These are phyloP conservation scores for Edolisoma coerulescens DNA, from an alignment of 2,113 vertebrate species.

Conservation along the genomic window DNA sequence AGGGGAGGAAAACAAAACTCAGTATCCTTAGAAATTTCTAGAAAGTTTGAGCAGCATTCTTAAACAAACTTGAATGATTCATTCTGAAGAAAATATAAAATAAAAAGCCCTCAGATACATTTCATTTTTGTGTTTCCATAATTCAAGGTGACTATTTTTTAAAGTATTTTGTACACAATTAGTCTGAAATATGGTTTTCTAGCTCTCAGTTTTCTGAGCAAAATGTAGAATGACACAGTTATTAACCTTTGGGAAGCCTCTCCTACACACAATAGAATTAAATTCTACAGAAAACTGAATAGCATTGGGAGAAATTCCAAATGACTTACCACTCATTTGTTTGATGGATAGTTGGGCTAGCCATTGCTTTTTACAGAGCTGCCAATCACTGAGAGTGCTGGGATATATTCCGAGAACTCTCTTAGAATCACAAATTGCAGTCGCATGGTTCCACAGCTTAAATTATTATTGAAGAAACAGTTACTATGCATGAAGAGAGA, in stretches of 20 bases:
- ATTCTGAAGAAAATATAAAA: constrained; percentile 24
- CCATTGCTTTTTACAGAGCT: constrained; percentile 13
- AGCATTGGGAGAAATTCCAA: constrained; percentile 41
- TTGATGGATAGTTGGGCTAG: constrained; percentile 17
- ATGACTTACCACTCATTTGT: constrained; percentile 35
- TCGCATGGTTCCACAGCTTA: background rate
- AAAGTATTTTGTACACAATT: constrained; percentile 41
- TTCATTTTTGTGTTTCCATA: background rate
- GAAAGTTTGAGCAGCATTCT: background rate
- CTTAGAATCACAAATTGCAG: constrained; percentile 2
- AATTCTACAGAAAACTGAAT: constrained; percentile 21
- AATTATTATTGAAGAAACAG: background rate
- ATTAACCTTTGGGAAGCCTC: constrained; percentile 44
- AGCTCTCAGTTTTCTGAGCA: constrained; percentile 8
- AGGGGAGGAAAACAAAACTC: background rate
- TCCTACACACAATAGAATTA: constrained; percentile 40
- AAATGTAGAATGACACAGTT: constrained; percentile 44
- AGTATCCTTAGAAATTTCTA: background rate
- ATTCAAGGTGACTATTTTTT: constrained; percentile 47
- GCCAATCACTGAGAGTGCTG: constrained; percentile 17
- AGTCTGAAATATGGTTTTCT: constrained; percentile 10
- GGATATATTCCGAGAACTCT: background rate
- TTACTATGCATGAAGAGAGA: background rate
- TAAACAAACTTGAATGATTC: background rate
- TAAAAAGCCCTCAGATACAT: background rate